Percentiles rank a stretch among this genome's conserved stretches.
phyloP scores from a whole-genome alignment of 1,140 invertebrate species.

The Apis dorsata region DNA sequence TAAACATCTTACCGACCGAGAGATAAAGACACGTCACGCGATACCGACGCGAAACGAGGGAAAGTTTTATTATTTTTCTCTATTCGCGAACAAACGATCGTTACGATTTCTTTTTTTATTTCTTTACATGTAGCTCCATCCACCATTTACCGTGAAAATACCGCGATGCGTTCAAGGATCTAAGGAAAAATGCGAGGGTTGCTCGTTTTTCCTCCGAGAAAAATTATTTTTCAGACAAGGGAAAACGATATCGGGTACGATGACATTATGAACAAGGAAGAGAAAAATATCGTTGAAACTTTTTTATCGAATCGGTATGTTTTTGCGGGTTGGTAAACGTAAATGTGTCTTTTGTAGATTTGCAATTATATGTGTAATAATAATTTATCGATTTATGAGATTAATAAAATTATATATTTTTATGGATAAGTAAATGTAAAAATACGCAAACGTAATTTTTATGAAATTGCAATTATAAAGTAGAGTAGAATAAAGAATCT shows the following conservation, averaged over 20 bases:
- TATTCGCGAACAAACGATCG: background rate
- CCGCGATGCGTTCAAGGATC: background rate
- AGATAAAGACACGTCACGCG: background rate
- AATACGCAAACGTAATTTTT: background rate
- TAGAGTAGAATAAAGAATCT: too few species aligned
- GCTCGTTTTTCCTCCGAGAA: background rate
- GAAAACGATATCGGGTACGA: background rate
- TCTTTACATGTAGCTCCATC: background rate
- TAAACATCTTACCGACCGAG: background rate
- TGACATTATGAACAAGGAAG: background rate
- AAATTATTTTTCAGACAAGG: slow-evolving; percentile 3
- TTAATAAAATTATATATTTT: too few species aligned
- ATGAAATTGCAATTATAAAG: too few species aligned
- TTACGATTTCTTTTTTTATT: slow-evolving; percentile 9
- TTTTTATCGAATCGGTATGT: background rate
- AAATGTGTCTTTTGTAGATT: too few species aligned
- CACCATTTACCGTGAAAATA: background rate
- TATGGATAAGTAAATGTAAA: background rate
- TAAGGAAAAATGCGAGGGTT: background rate
- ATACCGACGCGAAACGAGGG: background rate
- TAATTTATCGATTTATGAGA: too few species aligned
- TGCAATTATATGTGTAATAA: too few species aligned
- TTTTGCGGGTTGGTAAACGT: background rate
- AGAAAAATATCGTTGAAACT: background rate
- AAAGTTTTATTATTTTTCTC: background rate